Conservation (phyloP, 2,888 invertebrate genomes). For the Teinopalpus imperialis region DNA sequence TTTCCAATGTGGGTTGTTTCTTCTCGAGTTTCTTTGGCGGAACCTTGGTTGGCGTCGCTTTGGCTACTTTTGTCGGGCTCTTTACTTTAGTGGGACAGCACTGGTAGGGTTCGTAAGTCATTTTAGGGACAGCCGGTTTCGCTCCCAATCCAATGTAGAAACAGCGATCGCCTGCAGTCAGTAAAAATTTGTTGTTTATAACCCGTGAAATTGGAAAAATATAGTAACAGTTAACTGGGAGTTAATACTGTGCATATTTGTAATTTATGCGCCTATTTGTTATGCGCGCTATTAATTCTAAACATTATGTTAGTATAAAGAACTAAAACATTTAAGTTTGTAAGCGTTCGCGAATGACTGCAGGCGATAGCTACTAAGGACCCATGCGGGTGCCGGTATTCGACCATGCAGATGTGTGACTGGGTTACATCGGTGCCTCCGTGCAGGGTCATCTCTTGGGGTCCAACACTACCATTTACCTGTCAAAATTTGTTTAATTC, state of each 20-base stretch:
- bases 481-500: constrained; percentile 77
- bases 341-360: constrained; percentile 83
- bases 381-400: constrained; percentile 68
- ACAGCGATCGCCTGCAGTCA: constrained; percentile 98
- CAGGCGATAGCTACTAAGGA: constrained; percentile 84
- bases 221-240: constrained; percentile 60
- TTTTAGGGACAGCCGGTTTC: constrained; percentile 88
- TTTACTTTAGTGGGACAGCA: constrained; percentile 94
- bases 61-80: constrained; percentile 90
- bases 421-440: constrained; percentile 56
- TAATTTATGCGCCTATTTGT: constrained; percentile 58
- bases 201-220: constrained; percentile 65
- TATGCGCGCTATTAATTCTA: constrained; percentile 71
- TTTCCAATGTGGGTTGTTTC: constrained; percentile 62
- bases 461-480: constrained; percentile 72
- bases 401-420: constrained; percentile 78
- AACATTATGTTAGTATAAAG: constrained; percentile 77
- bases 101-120: constrained; percentile 94
- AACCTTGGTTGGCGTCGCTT: constrained; percentile 85
- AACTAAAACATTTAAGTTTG: constrained; percentile 74
- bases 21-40: constrained; percentile 78
- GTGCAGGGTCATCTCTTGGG: constrained; percentile 63
- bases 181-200: constrained; percentile 91
- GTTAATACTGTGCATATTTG: constrained; percentile 74
- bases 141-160: constrained; percentile 97